Evolutionary conservation across 2,113 vertebrate species (phyloP), one percentile per base, ranked within the genome.

Genomic region (Muntiacus muntjak): DNA sequence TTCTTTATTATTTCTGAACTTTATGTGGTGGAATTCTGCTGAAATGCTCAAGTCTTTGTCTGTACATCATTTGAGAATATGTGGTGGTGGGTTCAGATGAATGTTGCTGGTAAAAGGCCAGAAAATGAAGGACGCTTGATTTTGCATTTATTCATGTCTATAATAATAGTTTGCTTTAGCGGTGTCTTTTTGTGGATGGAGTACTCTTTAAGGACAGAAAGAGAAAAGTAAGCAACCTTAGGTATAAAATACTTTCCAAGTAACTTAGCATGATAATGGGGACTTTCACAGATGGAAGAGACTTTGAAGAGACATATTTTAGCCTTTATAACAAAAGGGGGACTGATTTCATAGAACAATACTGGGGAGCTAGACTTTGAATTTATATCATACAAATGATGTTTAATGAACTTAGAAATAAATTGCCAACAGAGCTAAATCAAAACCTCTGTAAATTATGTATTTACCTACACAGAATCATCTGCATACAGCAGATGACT

Each of bases 1-100:
- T 94, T 98, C 94, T 96, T 95, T 97, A 97, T 98, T 98, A 98
- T 97, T 94, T 91, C 83, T 96, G 88, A 98, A 98, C 92, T 97
- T 98, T 96, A 95, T 95, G 94, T n/a, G 60, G 90, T 96, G 64
- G 90, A 97, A 97, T 96, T 98, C 88, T 96, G 94, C 95, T 97
- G 91, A 98, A 98, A 97, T 79, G 86, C 30, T 96, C 82, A 94
- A 96, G 54, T 97, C 94, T 97, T 97, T 98, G 96, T 97, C 87
- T 97, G 86, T 92, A 86, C 28, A 71, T 96, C 90, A 92, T 96
- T 96, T 87, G 64, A 96, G 52, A 95, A 93, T 96, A 88, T 94
- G 92, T 91, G 94, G 97, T 89, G 55, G 94, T 97, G 88, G 67
- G 97, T 96, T 98, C 96, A 95, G 91, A 98, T 97, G 91, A 96